phyloP scores from a whole-genome alignment of 2,888 invertebrate species.

The Neelides folsomi region DNA sequence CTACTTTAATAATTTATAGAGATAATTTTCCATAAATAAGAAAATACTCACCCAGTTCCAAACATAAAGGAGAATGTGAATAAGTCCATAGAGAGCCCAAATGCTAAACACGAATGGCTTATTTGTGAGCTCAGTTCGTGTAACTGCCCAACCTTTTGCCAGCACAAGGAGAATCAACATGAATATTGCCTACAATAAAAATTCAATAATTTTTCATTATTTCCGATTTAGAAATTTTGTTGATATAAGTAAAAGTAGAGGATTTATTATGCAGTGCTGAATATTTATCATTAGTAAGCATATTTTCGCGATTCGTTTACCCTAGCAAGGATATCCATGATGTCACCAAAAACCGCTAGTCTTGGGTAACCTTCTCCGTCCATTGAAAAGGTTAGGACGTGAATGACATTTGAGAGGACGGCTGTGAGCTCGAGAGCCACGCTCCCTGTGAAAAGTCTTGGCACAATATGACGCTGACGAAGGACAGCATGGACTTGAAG shows the following conservation, averaged over 20 bases:
- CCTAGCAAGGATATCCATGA: slow-evolving; percentile 80
- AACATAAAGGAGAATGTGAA: slow-evolving; percentile 81
- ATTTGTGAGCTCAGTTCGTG: slow-evolving; percentile 73
- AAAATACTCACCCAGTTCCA: slow-evolving; percentile 83
- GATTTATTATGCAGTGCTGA: too few species aligned
- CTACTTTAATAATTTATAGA: too few species aligned
- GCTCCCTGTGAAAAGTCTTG: slow-evolving; percentile 76
- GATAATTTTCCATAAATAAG: too few species aligned
- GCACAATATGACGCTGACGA: slow-evolving; percentile 79
- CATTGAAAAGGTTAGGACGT: slow-evolving; percentile 75
- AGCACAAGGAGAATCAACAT: slow-evolving; percentile 80
- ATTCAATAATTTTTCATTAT: not conserved
- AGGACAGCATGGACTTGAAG: slow-evolving; percentile 82
- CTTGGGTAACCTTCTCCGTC: slow-evolving; percentile 78
- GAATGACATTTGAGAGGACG: slow-evolving; percentile 70
- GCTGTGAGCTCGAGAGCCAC: slow-evolving; percentile 73
- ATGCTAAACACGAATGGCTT: slow-evolving; percentile 70
- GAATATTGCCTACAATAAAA: slow-evolving; percentile 63
- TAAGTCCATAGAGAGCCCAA: slow-evolving; percentile 81
- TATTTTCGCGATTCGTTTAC: slow-evolving; percentile 42
- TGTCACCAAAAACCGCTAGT: slow-evolving; percentile 74
- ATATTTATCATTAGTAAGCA: too few species aligned
- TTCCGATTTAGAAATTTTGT: slow-evolving; percentile 2
- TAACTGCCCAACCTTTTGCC: slow-evolving; percentile 67
- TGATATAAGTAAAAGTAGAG: not conserved